These are phyloP conservation scores for Atta cephalotes DNA, from an alignment of 1,140 invertebrate species.

Conservation along the genomic window DNA sequence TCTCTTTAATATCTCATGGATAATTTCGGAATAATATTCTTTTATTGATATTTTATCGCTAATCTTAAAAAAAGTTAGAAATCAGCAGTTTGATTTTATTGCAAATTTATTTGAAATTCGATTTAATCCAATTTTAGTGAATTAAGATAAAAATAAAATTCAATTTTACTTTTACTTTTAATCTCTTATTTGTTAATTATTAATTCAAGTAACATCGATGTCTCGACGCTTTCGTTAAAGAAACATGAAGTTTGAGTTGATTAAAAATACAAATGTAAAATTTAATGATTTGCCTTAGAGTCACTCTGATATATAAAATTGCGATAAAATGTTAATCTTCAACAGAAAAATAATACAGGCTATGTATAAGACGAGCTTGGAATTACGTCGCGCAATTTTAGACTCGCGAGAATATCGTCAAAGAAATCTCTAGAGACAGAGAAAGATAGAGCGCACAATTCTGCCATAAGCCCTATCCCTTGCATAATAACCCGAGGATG, in stretches of 20 bases:
- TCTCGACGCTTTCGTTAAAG: not conserved
- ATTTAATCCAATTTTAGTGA: not conserved
- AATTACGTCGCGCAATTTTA: not conserved
- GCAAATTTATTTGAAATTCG: not conserved
- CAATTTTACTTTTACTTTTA: not conserved
- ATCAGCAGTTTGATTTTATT: not conserved
- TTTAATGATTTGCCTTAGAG: not conserved
- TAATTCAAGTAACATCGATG: not conserved
- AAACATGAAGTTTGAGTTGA: not conserved
- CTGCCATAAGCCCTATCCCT: slow-evolving; percentile 48
- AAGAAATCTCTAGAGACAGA: slow-evolving; percentile 28
- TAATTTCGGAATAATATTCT: not conserved
- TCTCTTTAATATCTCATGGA: not conserved
- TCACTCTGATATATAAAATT: not conserved
- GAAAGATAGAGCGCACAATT: not conserved
- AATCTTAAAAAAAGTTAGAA: not conserved
- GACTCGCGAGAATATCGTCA: not conserved
- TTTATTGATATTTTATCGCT: not conserved
- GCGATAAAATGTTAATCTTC: not conserved
- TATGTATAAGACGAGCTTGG: not conserved
- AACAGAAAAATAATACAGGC: not conserved
- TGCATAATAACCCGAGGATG: slow-evolving; percentile 78
- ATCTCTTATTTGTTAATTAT: not conserved
- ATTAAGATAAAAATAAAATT: no score
- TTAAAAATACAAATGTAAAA: not conserved